These are phyloP conservation scores for Hypselothyrea guttata DNA, from an alignment of 2,888 invertebrate species.

Conservation along the genomic window DNA sequence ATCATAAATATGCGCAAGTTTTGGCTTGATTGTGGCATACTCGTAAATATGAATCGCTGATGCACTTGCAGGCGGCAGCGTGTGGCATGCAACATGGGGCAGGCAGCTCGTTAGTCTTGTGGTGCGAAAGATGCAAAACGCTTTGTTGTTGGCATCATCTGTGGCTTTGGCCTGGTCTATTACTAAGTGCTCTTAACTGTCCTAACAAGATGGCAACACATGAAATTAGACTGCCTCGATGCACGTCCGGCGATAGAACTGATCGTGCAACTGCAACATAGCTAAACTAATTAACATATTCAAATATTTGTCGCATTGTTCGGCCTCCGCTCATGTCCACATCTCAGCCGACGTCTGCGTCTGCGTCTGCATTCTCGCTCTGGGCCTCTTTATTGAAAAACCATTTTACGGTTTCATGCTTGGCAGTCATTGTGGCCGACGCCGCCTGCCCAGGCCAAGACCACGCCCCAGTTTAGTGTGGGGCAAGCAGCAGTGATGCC, in stretches of 20 bases:
- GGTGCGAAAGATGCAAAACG: slow-evolving; percentile 71
- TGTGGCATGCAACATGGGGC: slow-evolving; percentile 9
- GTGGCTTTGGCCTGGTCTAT: slow-evolving; percentile 12
- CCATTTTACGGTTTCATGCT: slow-evolving; percentile 77
- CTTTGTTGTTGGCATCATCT: slow-evolving; percentile 24
- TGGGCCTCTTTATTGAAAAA: slow-evolving; percentile 64
- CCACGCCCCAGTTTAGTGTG: slow-evolving; percentile 42
- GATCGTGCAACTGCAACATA: slow-evolving; percentile 58
- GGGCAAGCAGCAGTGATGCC: slow-evolving; percentile 15
- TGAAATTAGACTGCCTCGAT: slow-evolving; percentile 77
- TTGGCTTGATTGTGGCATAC: slow-evolving; percentile 37
- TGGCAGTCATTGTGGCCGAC: slow-evolving; percentile 60
- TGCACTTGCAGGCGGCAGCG: slow-evolving; percentile 50
- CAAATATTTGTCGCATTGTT: slow-evolving; percentile 78
- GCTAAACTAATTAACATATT: slow-evolving; percentile 73
- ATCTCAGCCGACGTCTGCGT: too few relatives aligned
- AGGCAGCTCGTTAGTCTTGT: slow-evolving; percentile 58
- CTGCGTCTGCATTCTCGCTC: not conserved
- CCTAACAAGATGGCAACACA: slow-evolving; percentile 74
- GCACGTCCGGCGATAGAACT: slow-evolving; percentile 72
- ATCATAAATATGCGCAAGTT: slow-evolving; percentile 53
- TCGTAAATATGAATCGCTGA: slow-evolving; percentile 68
- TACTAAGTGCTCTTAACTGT: slow-evolving; percentile 51
- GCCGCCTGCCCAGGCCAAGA: slow-evolving; percentile 23
- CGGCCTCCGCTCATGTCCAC: slow-evolving; percentile 20